A percentile compares a stretch with the other conserved stretches of the same genome.
Conservation (phyloP, 2,888 invertebrate species). For the Catotricha subobsoleta region DNA sequence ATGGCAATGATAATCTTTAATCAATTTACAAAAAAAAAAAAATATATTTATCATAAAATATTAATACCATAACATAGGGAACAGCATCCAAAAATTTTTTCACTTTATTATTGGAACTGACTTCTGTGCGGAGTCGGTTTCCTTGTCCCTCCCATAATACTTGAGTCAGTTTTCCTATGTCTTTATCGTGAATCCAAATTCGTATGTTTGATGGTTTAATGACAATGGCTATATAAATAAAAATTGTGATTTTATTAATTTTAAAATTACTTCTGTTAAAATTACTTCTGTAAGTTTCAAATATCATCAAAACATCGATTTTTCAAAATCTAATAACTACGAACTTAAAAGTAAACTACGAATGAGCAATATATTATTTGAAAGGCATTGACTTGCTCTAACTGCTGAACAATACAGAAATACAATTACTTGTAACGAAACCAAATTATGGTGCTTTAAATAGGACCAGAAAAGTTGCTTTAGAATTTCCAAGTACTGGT, state of each 20-base stretch:
- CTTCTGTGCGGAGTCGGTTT: conserved; percentile 59
- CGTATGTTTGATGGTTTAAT: conserved; percentile 76
- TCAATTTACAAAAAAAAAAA: conserved; percentile 2
- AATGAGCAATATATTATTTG: no score
- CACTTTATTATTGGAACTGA: conserved; percentile 66
- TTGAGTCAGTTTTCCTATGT: conserved; percentile 67
- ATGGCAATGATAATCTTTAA: no score
- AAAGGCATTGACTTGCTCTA: no score
- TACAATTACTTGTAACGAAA: no score
- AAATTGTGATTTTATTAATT: neutral
- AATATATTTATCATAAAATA: neutral
- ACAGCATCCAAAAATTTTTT: conserved; percentile 78
- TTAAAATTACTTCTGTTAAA: neutral
- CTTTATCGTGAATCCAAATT: conserved; percentile 90
- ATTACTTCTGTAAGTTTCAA: no score
- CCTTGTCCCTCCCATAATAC: conserved; percentile 86
- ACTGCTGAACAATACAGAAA: no score
- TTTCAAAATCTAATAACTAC: no score
- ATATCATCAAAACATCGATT: no score
- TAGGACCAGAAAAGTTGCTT: no score
- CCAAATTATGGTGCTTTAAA: no score
- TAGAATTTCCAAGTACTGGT: no score
- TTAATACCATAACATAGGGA: conserved; percentile 72
- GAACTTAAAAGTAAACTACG: no score
- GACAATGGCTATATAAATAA: conserved; percentile 49